Conservation (phyloP, 1,140 invertebrate genomes). For the Diorhabda carinulata region DNA sequence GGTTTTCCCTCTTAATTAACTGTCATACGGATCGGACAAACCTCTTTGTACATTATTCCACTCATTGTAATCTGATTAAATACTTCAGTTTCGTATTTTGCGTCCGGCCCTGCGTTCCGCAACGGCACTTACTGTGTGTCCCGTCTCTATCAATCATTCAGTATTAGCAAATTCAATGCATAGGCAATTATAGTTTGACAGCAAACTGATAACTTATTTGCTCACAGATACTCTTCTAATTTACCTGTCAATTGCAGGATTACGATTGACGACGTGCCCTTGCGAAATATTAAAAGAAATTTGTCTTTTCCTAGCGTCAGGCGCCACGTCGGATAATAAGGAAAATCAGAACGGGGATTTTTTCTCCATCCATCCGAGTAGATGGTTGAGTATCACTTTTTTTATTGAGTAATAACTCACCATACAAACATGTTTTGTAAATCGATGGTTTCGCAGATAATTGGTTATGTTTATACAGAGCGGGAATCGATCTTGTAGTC, state of each 20-base stretch:
- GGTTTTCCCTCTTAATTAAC: too few species aligned
- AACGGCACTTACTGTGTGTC: neutral
- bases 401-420: too few species aligned
- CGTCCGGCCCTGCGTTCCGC: neutral
- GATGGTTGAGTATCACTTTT: too few species aligned
- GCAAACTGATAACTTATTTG: constrained; percentile 18
- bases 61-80: too few species aligned
- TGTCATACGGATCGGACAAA: too few species aligned
- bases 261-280: neutral
- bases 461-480: too few species aligned
- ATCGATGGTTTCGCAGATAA: too few species aligned
- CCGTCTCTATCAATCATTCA: neutral
- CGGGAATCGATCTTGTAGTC: too few species aligned
- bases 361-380: too few species aligned
- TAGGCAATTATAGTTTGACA: constrained; percentile 19
- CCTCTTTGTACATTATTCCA: too few species aligned
- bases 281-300: constrained; percentile 9
- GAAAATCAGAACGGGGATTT: neutral
- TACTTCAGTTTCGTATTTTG: too few species aligned
- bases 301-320: constrained; percentile 9
- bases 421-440: too few species aligned
- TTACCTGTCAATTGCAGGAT: constrained; percentile 17
- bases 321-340: neutral
- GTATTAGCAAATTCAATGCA: neutral
- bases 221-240: constrained; percentile 17